phyloP scores from a whole-genome alignment of 37 sponge, comb jelly and placozoan species.

The Oopsacas minuta region DNA sequence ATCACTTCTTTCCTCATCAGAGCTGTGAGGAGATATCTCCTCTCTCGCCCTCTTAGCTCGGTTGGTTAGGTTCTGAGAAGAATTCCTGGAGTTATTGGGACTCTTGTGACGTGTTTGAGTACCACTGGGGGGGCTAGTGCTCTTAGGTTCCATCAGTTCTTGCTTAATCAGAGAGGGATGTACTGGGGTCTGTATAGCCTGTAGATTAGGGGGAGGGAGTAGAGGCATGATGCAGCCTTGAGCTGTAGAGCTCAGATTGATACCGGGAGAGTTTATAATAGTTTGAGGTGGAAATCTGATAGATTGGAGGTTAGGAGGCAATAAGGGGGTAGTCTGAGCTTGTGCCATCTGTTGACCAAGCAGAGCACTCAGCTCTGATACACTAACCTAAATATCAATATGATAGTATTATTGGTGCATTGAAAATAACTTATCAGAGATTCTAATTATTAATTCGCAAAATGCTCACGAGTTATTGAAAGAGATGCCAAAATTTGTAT shows the following conservation, averaged over 20 bases:
- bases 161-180: not conserved
- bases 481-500: too few relatives aligned
- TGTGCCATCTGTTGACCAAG: slow-evolving; percentile 8
- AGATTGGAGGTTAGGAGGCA: not conserved
- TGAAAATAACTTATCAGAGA: too few relatives aligned
- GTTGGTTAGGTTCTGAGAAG: not conserved
- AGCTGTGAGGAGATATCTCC: not conserved
- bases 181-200: not conserved
- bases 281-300: not conserved
- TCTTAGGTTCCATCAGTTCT: not conserved
- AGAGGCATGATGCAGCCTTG: not conserved
- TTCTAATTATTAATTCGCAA: too few relatives aligned
- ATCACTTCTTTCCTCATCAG: not conserved
- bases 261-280: not conserved
- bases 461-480: too few relatives aligned
- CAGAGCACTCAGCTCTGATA: slow-evolving; percentile 3
- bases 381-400: not conserved
- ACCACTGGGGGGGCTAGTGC: not conserved
- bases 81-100: not conserved
- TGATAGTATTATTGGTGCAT: too few relatives aligned
- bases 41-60: not conserved
- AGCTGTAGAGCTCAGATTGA: not conserved
- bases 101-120: not conserved
- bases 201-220: not conserved
- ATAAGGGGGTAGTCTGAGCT: not conserved